phyloP scores from a whole-genome alignment of 2,888 invertebrate genomes.

The Macropis europaea region DNA sequence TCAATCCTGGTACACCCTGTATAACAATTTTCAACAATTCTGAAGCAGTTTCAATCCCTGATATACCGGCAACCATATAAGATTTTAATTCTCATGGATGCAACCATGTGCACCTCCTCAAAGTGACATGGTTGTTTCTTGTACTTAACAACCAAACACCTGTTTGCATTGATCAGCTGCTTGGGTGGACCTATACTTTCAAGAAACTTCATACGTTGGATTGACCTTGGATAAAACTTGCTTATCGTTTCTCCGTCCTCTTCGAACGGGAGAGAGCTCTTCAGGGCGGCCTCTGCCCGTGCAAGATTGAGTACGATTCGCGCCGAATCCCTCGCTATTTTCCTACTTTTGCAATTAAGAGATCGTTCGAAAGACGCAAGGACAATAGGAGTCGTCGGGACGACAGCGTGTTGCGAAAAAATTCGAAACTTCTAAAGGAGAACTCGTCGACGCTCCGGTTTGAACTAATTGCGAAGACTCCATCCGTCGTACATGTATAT shows the following conservation, averaged over 20 bases:
- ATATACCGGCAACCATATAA: too few species aligned
- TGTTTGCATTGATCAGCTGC: constrained; percentile 12
- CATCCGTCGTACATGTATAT: constrained; percentile 70
- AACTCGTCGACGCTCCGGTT: constrained; percentile 53
- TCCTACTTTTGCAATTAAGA: constrained; percentile 72
- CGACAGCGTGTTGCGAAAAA: constrained; percentile 32
- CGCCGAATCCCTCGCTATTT: constrained; percentile 67
- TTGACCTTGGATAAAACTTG: constrained; percentile 45
- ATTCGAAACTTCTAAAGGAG: constrained; percentile 39
- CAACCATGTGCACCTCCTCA: too few species aligned
- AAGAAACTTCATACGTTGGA: constrained; percentile 18
- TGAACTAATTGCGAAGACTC: constrained; percentile 61
- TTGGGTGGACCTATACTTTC: background rate
- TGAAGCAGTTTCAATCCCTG: too few species aligned
- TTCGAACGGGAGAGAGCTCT: constrained; percentile 46
- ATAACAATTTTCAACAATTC: too few species aligned
- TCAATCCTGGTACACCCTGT: too few species aligned
- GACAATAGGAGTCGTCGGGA: constrained; percentile 50
- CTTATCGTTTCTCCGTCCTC: constrained; percentile 65
- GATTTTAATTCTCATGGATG: too few species aligned
- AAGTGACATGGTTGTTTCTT: too few species aligned
- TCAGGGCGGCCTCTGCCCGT: constrained; percentile 1
- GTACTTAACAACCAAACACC: background rate
- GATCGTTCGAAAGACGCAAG: constrained; percentile 47
- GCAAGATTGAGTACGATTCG: constrained; percentile 18